Base-by-base conservation (phyloP, 2,888 invertebrate species). In the Vesta saturnalis region DNA sequence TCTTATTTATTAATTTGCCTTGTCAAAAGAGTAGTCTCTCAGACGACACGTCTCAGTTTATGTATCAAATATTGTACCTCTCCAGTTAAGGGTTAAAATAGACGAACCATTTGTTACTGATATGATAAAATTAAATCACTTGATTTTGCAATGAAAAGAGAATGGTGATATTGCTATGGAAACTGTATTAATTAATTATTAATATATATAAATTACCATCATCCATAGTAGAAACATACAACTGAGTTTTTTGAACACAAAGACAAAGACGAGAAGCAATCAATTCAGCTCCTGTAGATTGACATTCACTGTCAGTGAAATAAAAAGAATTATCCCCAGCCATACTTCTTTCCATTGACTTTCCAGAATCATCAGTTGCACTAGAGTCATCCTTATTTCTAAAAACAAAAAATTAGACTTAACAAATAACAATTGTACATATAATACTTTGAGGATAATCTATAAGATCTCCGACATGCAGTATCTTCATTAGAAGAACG, bases 221-320 rank as follows among this genome's bases (percentile, higher is more conserved):
- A 22, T 73, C 70, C 16, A 71, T 74, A 16, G 60, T 63, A 16
- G 72, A 69, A 10, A 76, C 72, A 75, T 76, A 81, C 46, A 79
- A 69, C 47, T 80, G 76, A 3, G 80, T 76, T 64, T 76, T 78
- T 58, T 80, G 73, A 15, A 77, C 77, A 68, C 82, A 83, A 14
- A 83, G 73, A 72, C 83, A 83, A 19, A 80, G 72, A 60, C 77
- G 74, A 16, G 79, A 76, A 15, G 77, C 73, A 63, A 80, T 75
- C 54, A 79, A 67, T 58, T 77, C 74, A 30, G 75, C 75, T 60
- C 61, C 74, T 30, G 72, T 75, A 18, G 71, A 74, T 59, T 77
- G 74, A 73, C 74, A 74, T 66, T 78, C 79, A 21, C 77, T 78
- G 67, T 78, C 73, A 16, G 76, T 75, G 16, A 78, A 74, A 58